phyloP scores from a whole-genome alignment of 2,113 vertebrate species.

The Micromys minutus region DNA sequence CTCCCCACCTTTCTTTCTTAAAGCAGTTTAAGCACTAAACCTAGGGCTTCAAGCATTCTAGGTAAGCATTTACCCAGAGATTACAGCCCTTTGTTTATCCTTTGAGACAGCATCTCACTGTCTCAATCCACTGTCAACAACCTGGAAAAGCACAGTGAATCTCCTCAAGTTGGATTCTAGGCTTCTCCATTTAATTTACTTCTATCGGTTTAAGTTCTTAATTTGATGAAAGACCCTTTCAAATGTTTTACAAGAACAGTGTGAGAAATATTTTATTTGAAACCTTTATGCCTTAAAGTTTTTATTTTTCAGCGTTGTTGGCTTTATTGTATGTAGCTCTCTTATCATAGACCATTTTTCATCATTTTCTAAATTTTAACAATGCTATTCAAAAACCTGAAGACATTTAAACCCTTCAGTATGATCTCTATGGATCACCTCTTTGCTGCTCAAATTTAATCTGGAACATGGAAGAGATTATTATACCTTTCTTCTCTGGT shows the following conservation, averaged over 20 bases:
- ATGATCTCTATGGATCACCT: not conserved
- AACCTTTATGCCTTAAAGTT: not conserved
- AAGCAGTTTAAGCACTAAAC: not conserved
- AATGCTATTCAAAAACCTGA: not conserved
- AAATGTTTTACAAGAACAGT: not conserved
- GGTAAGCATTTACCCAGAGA: not conserved
- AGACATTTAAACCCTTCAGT: not conserved
- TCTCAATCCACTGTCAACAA: not conserved
- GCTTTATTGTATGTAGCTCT: not conserved
- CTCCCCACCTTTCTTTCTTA: too few species aligned
- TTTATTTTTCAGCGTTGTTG: not conserved
- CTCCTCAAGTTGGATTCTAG: not conserved
- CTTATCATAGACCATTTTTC: not conserved
- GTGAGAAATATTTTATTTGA: not conserved
- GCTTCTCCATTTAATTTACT: not conserved
- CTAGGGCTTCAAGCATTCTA: not conserved
- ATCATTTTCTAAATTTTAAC: not conserved
- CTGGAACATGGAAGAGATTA: not conserved
- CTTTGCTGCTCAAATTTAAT: not conserved
- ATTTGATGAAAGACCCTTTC: not conserved
- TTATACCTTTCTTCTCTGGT: not conserved
- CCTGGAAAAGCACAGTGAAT: not conserved
- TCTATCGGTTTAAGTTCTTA: not conserved
- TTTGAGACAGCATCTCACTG: not conserved
- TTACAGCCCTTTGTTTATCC: not conserved